Evolutionary conservation across 92 coral and sea anemone genomes (phyloP).

Genomic region (Pocillopora grandis): DNA sequence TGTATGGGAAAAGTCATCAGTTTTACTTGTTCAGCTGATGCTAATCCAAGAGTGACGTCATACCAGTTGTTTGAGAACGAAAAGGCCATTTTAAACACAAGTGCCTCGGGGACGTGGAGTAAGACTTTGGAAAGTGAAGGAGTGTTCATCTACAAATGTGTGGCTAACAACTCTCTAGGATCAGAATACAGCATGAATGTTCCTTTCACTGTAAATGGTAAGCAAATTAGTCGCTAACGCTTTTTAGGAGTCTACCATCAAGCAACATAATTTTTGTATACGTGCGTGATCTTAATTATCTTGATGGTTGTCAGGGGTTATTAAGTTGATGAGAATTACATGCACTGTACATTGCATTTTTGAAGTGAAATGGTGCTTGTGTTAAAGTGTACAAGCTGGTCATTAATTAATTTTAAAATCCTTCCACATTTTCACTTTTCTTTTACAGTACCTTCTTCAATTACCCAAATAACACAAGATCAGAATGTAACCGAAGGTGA

Average conservation of each 20-base stretch:
- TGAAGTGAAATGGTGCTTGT: too few species aligned
- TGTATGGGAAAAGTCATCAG: constrained; percentile 23
- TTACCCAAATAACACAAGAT: neutral
- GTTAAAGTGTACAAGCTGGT: too few species aligned
- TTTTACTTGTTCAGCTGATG: constrained; percentile 37
- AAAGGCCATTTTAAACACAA: neutral
- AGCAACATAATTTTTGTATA: too few species aligned
- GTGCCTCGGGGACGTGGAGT: constrained; percentile 18
- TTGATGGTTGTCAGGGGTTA: too few species aligned
- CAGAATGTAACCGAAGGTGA: too few species aligned
- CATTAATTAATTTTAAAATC: too few species aligned
- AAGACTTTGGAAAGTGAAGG: constrained; percentile 6
- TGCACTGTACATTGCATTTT: too few species aligned
- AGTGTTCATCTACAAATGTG: constrained; percentile 33
- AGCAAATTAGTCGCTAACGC: neutral
- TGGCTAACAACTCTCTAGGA: constrained; percentile 6
- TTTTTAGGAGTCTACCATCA: neutral
- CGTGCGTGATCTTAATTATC: too few species aligned
- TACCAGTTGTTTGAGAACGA: constrained; percentile 7
- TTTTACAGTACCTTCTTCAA: neutral
- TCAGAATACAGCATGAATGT: constrained; percentile 22
- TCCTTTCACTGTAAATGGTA: constrained; percentile 31
- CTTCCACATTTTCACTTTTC: too few species aligned
- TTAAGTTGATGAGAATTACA: too few species aligned
- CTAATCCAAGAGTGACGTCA: constrained; percentile 38